Evolutionary conservation across 2,113 vertebrate species (phyloP), one percentile per base, ranked within the genome.

Genomic region (Cyphomyrus discorhynchus): DNA sequence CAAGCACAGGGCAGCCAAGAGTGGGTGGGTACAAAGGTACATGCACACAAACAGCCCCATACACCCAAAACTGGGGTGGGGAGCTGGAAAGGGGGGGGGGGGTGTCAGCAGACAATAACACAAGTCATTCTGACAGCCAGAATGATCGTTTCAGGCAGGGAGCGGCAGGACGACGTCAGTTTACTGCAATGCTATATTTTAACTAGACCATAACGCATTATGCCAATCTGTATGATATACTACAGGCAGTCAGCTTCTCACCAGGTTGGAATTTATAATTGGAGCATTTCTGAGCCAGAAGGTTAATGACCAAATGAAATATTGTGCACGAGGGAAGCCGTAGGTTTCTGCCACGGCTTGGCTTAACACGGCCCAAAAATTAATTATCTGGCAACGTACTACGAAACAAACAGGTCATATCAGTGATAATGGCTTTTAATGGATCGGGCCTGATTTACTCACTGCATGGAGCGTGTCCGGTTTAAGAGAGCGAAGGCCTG

Each of bases 291-390:
- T 53, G 58, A 91, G 90, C 85, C 89, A 89, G 88, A 91, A 90
- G 88, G 90, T 91, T 91, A 91, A 91, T 90, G 89, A 91, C 90
- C 80, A 84, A 88, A 89, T 92, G 89, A 91, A 91, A 90, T 90
- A 90, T 88, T 52, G 87, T 90, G 86, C 86, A 53, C 45, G 42
- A 89, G 90, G 88, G 42, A 83, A 90, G 70, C 24, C 17, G 86
- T 84, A 90, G 47, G 88, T 49, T 89, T 46, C 88, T 62, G 89
- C 88, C 85, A 58, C 24, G 86, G 62, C 7, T 7, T 88, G 31
- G 66, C 86, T 84, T 53, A 87, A 35, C 70, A 82, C 31, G 58
- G 19, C 27, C 8, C 53, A 53, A 88, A 80, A 90, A 91, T 89
- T 49, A 90, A 89, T 90, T 66, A 89, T 86, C 87, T 39, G 86